Base-by-base conservation (phyloP, 2,888 invertebrate genomes). In the Erebia palarica region DNA sequence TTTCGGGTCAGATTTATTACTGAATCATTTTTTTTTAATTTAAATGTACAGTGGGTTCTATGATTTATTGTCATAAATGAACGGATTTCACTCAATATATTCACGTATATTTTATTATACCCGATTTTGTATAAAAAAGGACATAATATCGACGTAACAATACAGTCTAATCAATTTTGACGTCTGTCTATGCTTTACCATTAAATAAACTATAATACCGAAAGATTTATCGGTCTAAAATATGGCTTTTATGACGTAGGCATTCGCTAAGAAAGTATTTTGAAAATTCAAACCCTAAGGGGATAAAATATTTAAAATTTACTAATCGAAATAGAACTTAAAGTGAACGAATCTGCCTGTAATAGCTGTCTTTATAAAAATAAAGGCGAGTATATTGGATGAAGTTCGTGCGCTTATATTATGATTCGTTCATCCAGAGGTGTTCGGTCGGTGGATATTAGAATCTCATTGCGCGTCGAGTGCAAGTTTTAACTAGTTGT, bases 381-480 rank as follows among this genome's bases (percentile, higher is more conserved):
- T 51, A 16, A 51, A 49, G 14, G 53, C 16, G 53, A 53, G 16
- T 55, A 55, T 55, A 11, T 55, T 10, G 55, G 18, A 27, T 58
- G 27, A 58, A 58, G 13, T 58, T 14, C 57, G 55, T 18, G 16
- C 10, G 55, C 55, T 55, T 16, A 18, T 55, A 36, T 36, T 36
- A 53, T 53, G n/a, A 11, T 21, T 44, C 18, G 27, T n/a, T 61
- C 16, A 11, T 5, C 44, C 44, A 18, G 16, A 44, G 42, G 61
- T 61, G n/a, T 44, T 55, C 51, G n/a, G 27, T 59, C 10, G 42
- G 42, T 61, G 42, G 14, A 44, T 44, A 44, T 61, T 44, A 61
- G 61, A 61, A 61, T 61, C 61, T 61, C 61, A 44, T 27, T 10
- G 60, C 60, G 44, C 14, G 44, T 42, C 44, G 16, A 44, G 16